These are phyloP conservation scores for Scaptomyza caliginosa DNA, from an alignment of 2,888 invertebrate species.

Conservation along the genomic window DNA sequence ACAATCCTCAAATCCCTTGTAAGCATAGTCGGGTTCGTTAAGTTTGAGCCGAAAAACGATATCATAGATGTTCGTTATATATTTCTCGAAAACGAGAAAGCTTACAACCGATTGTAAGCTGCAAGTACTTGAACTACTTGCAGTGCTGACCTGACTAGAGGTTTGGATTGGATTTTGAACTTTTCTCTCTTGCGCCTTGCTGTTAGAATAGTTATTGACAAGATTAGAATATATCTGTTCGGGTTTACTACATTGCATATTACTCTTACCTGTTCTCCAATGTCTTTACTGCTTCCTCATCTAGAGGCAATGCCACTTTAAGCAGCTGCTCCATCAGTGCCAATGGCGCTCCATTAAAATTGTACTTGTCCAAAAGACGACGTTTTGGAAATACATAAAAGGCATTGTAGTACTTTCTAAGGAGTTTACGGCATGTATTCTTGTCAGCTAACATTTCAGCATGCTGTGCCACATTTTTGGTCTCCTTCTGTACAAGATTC, in stretches of 20 bases:
- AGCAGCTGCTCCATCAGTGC: slow-evolving; percentile 7
- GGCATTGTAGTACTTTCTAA: slow-evolving; percentile 34
- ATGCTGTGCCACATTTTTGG: neutral
- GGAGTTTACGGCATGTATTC: neutral
- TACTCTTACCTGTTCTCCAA: neutral
- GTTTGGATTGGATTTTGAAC: neutral
- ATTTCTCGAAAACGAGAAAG: slow-evolving; percentile 39
- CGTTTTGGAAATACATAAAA: slow-evolving; percentile 42
- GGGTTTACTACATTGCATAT: neutral
- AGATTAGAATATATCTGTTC: neutral
- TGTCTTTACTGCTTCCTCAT: slow-evolving; percentile 13
- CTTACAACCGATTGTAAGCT: slow-evolving; percentile 28
- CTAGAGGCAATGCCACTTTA: slow-evolving; percentile 12
- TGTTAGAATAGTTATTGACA: neutral
- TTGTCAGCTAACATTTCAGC: slow-evolving; percentile 1
- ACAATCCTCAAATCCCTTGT: slow-evolving; percentile 42
- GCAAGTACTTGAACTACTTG: neutral
- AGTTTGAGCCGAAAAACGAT: slow-evolving; percentile 43
- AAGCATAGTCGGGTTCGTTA: slow-evolving; percentile 3
- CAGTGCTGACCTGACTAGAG: neutral
- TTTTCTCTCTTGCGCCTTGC: neutral
- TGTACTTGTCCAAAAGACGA: neutral
- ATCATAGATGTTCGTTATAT: slow-evolving; percentile 36
- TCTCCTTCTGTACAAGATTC: neutral
- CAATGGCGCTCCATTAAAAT: slow-evolving; percentile 1